Base-by-base conservation (phyloP, 2,888 invertebrate genomes). In the Eumerus sabulonum region DNA sequence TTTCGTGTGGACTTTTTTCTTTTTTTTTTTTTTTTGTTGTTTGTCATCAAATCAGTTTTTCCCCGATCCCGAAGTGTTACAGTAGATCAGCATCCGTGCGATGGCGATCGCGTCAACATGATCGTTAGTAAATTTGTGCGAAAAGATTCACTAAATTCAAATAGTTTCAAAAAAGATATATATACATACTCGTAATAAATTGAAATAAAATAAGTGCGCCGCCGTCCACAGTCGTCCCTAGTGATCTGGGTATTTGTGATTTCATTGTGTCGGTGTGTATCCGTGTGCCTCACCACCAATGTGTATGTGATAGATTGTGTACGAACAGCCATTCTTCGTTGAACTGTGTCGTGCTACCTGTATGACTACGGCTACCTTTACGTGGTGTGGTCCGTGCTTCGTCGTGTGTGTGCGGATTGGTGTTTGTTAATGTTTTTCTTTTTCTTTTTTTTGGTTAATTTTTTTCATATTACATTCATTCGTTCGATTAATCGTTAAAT, bases 241-340 rank as follows among this genome's bases (percentile, higher is more conserved):
- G n/a, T 59, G 59, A 77, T 77, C 71, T 60, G 27, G 2, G 27
- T 27, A 27, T 27, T 27, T 27, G 27, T 27, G 27, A 62, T 45
- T 63, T n/a, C 27, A 53, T 36, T 38, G 60, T 73, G 59, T 77
- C 63, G 62, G 17, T 54, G 77, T 73, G 44, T 79, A 53, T 38
- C 62, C 59, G 73, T 36, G 67, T 63, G 72, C 42, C 40, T 44
- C 17, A 63, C 16, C 14, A 63, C 35, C 35, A 40, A 40, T 73
- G 77, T 79, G 57, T 73, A 14, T 67, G 77, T 77, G 77, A 63
- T 73, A 73, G 51, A 36, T 59, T 59, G 79, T 74, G 73, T 79
- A 79, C 73, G 63, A 64, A 79, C 79, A 79, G 74, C 79, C 73
- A 74, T 74, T 59, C 68, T 73, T 76, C 27, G 50, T 51, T 44